Base-by-base conservation (phyloP, 2,797 vertebrate species). In the Rhinella marina region DNA sequence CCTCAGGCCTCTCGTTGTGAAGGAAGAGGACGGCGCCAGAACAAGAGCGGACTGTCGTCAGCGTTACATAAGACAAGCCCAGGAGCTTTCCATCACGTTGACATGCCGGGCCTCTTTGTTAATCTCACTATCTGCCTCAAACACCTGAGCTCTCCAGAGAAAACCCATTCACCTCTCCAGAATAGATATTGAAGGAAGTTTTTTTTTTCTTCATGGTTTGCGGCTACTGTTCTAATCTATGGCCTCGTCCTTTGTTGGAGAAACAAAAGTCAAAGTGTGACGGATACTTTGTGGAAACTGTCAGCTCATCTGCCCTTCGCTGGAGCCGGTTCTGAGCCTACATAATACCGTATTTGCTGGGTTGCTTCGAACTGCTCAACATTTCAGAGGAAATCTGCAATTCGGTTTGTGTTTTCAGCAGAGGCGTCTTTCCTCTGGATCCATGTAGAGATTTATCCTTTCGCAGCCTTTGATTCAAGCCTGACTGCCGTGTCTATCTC, bases 61-160 rank as follows among this genome's bases (percentile, higher is more conserved):
- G 23, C 32, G 66, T 56, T 59, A 25, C 25, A 3, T 14, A 32
- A 57, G 29, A 29, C 62, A 2, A 48, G 77, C 27, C 48, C 23
- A 0, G 54, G 59, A 17, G 48, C 41, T 56, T 52, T 48, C 50
- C 77, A 32, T 77, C 41, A 54, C 19, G 12, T 9, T 76, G 72
- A 76, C 72, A 32, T n/a, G 54, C 70, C 0, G 19, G 7, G n/a
- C 32, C 66, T 48, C 57, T 75, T 81, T 64, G 68, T 87, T 87
- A 76, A 87, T 87, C 86, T 73, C 64, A 6, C 86, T 87, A 87
- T 87, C 86, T 75, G 32, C 68, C 48, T 61, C 79, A n/a, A 82
- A 9, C 79, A 87, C 86, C 86, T 76, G 86, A 82, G 79, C 77
- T 76, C 86, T 25, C 57, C 17, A 10, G 84, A 81, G 86, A 56